phyloP scores from a whole-genome alignment of 2,888 invertebrate genomes.

The Lithophane ornitopus region DNA sequence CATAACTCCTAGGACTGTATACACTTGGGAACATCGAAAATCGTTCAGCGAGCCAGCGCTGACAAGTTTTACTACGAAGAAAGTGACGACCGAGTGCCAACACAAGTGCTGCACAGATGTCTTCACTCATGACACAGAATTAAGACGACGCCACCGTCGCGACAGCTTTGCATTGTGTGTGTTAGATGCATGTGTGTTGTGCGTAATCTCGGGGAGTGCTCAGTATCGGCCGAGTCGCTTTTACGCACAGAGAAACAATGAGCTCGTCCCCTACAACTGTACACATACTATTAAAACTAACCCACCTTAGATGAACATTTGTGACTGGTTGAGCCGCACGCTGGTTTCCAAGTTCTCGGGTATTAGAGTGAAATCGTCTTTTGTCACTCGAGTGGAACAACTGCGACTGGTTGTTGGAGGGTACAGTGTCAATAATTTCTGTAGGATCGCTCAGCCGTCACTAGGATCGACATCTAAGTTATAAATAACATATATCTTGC shows the following conservation, averaged over 20 bases:
- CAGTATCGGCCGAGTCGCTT: background rate
- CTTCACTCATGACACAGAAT: no score
- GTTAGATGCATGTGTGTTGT: background rate
- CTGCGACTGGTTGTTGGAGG: background rate
- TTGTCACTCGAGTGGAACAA: background rate
- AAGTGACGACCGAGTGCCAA: slow-evolving; percentile 1
- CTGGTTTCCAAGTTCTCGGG: background rate
- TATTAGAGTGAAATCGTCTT: background rate
- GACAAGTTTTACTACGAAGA: slow-evolving; percentile 4
- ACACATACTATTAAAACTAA: background rate
- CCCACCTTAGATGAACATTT: background rate
- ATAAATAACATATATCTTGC: slow-evolving; percentile 36
- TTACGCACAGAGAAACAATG: background rate
- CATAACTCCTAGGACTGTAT: slow-evolving; percentile 15
- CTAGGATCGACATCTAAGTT: background rate
- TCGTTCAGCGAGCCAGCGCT: slow-evolving; percentile 55
- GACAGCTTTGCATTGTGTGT: no score
- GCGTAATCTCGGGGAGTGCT: background rate
- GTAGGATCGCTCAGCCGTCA: background rate
- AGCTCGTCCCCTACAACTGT: background rate
- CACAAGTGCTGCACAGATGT: background rate
- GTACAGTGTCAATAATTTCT: background rate
- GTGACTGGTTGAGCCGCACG: background rate
- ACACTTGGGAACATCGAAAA: slow-evolving; percentile 22
- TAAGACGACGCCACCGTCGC: no score